Evolutionary conservation across 2,888 invertebrate genomes (phyloP), one percentile per base, ranked within the genome.

Genomic region (Plebejus argus): DNA sequence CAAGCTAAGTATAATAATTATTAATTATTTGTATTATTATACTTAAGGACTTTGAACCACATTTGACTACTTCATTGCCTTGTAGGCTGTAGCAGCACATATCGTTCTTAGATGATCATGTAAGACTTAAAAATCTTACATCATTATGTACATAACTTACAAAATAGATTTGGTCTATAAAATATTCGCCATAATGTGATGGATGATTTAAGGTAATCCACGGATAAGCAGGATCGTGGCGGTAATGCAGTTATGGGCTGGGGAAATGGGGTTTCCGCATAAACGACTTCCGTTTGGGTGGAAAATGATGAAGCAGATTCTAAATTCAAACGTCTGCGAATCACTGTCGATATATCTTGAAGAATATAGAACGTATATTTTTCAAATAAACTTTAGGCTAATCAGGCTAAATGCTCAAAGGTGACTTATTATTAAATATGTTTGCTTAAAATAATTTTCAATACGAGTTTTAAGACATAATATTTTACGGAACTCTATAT

Each of bases 171-270:
- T 53, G 15, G 4, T 53, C 5, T 18, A 53, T 58, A 58, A 8
- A 20, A 72, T 72, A 72, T 72, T 20, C 1, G n/a, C 39, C n/a
- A 12, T 45, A 39, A 72, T 45, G 20, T 39, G 45, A 39, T 45
- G 23, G 23, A 72, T 45, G 72, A 72, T 45, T 72, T 45, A 45
- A 45, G 12, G 45, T 72, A 72, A 23, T 20, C 72, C n/a, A 12
- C 12, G 45, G 20, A 71, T 71, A 70, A n/a, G 35, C 35, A 70
- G 35, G 71, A 74, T 74, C 20, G 74, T 12, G 8, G 23, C 74
- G 74, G 74, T 74, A 74, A 74, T 53, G 74, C 49, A 23, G 53
- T 74, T 74, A 74, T 49, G 28, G 74, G 49, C 18, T 49, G 49
- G 74, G 74, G 49, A 49, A 71, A 71, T 71, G 53, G 45, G 28